A percentile compares a stretch with the other conserved stretches of the same genome.
These are phyloP conservation scores for Silurus meridionalis DNA, from an alignment of 2,113 vertebrate genomes.

Conservation along the genomic window DNA sequence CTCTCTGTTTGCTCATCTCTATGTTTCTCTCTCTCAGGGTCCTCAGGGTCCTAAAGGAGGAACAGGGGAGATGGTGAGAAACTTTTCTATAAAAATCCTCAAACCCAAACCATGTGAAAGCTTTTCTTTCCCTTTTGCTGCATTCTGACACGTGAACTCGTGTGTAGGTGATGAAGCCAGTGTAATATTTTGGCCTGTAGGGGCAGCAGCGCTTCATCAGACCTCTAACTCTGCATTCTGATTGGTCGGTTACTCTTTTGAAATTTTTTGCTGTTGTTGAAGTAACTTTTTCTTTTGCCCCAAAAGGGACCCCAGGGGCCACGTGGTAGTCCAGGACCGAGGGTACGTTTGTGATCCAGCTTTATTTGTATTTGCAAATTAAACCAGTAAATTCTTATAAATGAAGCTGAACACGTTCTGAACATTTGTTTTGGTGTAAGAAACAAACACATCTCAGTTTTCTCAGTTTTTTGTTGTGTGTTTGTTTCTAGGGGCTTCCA, in stretches of 20 bases:
- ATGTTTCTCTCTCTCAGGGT: constrained; percentile 74
- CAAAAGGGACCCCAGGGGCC: constrained; percentile 89
- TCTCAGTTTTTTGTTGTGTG: constrained; percentile 38
- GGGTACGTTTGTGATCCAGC: constrained; percentile 75
- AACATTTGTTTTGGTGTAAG: neutral
- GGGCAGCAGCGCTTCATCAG: constrained; percentile 45
- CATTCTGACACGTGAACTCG: neutral
- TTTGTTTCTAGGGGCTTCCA: constrained; percentile 79
- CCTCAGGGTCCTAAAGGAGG: constrained; percentile 84
- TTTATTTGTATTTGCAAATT: neutral
- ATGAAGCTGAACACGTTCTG: neutral
- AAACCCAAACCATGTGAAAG: neutral
- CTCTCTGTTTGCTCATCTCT: neutral
- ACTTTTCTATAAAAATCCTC: neutral
- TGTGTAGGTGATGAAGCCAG: constrained; percentile 2
- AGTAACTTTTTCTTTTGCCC: constrained; percentile 41
- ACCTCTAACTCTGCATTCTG: neutral
- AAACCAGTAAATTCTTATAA: neutral
- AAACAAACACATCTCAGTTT: neutral
- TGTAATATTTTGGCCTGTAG: constrained; percentile 35
- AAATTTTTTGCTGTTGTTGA: neutral
- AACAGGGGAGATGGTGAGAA: constrained; percentile 89
- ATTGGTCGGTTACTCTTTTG: neutral
- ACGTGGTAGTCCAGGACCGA: constrained; percentile 83
- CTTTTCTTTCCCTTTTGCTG: neutral